Conservation (phyloP, 1,140 invertebrate species). For the Latrodectus geometricus region DNA sequence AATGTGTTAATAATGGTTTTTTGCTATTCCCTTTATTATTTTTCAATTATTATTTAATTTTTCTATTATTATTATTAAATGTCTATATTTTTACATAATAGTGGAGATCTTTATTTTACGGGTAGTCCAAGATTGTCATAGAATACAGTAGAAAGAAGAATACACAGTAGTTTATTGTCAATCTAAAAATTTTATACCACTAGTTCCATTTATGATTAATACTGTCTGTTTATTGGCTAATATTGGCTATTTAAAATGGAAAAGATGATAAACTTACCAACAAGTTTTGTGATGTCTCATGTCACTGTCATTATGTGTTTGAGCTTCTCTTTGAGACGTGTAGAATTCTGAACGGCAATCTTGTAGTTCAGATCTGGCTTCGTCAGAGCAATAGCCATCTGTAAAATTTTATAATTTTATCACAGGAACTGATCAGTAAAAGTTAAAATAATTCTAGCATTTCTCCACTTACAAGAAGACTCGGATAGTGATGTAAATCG, state of each 20-base stretch:
- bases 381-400: slow-evolving; percentile 1
- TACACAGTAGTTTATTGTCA: no score
- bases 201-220: background rate
- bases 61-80: no score
- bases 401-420: background rate
- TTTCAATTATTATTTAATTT: no score
- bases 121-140: background rate
- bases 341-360: slow-evolving; percentile 10
- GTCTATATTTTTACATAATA: no score
- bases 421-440: background rate
- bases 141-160: no score
- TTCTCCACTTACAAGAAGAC: slow-evolving; percentile 3
- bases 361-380: background rate
- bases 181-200: background rate
- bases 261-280: background rate
- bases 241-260: no score
- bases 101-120: background rate
- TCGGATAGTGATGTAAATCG: background rate
- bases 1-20: no score
- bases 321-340: background rate
- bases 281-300: slow-evolving; percentile 42
- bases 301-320: slow-evolving; percentile 24
- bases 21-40: no score
- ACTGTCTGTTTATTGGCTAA: no score
- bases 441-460: background rate